Evolutionary conservation across 2,888 invertebrate genomes (phyloP).

Genomic region (Nematopogon swammerdamellus): DNA sequence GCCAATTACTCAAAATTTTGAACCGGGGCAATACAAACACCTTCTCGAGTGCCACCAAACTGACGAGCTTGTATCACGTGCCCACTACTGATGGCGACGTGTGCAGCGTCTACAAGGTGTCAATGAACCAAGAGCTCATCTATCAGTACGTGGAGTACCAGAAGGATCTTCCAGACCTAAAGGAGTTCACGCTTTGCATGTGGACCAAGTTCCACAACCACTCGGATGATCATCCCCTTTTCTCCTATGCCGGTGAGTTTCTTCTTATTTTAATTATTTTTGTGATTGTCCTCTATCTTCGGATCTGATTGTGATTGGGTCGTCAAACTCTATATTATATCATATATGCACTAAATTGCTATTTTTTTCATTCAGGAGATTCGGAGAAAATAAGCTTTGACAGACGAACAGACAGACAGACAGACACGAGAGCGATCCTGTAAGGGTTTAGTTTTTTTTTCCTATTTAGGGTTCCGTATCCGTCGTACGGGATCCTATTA

Average conservation of each 20-base stretch:
- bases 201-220: slow-evolving; percentile 84
- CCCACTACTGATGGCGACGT: slow-evolving; percentile 37
- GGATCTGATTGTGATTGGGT: too few species aligned
- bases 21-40: slow-evolving; percentile 26
- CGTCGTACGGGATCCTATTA: too few species aligned
- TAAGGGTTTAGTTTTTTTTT: too few species aligned
- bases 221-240: slow-evolving; percentile 75
- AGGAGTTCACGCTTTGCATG: slow-evolving; percentile 80
- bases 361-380: too few species aligned
- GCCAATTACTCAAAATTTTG: slow-evolving; percentile 30
- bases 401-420: too few species aligned
- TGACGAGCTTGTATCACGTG: slow-evolving; percentile 15
- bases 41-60: slow-evolving; percentile 19
- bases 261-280: background rate
- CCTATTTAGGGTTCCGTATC: too few species aligned
- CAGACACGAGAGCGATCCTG: too few species aligned
- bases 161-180: slow-evolving; percentile 66
- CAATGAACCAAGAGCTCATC: slow-evolving; percentile 64
- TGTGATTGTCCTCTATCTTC: too few species aligned
- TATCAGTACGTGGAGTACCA: slow-evolving; percentile 75
- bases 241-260: slow-evolving; percentile 74
- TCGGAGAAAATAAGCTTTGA: too few species aligned
- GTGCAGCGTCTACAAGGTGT: slow-evolving; percentile 68
- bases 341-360: too few species aligned
- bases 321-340: too few species aligned